Conservation (phyloP, 2,888 invertebrate genomes). For the Netelia fuscicornis region DNA sequence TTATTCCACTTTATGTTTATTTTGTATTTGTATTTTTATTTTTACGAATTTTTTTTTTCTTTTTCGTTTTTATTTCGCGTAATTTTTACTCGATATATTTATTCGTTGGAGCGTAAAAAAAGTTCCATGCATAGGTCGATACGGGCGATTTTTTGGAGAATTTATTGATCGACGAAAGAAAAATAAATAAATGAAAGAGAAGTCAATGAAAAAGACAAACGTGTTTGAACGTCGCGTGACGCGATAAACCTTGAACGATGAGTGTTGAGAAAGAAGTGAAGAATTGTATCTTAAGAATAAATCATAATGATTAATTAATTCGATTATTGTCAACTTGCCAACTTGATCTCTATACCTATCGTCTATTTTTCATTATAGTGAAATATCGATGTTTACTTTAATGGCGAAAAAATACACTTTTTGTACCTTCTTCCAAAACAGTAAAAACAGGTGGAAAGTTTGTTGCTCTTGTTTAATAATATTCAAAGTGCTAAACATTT, state of each 20-base stretch:
- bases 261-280: slow-evolving; percentile 47
- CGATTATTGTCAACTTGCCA: not conserved
- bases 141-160: slow-evolving; percentile 44
- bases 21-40: slow-evolving; percentile 22
- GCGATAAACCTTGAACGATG: slow-evolving; percentile 42
- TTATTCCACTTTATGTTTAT: slow-evolving; percentile 41
- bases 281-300: slow-evolving; percentile 80
- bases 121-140: slow-evolving; percentile 44
- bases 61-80: slow-evolving; percentile 56
- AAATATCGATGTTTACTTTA: not conserved
- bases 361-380: not conserved
- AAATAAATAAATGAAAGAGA: slow-evolving; percentile 42
- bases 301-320: slow-evolving; percentile 78
- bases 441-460: not conserved
- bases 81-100: slow-evolving; percentile 71
- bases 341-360: not conserved
- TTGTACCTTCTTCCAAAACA: not conserved
- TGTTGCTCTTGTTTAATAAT: not conserved
- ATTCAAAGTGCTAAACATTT: too few species aligned
- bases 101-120: slow-evolving; percentile 57
- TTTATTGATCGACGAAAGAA: not conserved
- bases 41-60: slow-evolving; percentile 3
- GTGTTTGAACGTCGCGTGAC: slow-evolving; percentile 29
- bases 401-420: not conserved
- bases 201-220: slow-evolving; percentile 16